These are phyloP conservation scores for Drosophila pallidifrons DNA, from an alignment of 1,140 invertebrate species.

Conservation along the genomic window DNA sequence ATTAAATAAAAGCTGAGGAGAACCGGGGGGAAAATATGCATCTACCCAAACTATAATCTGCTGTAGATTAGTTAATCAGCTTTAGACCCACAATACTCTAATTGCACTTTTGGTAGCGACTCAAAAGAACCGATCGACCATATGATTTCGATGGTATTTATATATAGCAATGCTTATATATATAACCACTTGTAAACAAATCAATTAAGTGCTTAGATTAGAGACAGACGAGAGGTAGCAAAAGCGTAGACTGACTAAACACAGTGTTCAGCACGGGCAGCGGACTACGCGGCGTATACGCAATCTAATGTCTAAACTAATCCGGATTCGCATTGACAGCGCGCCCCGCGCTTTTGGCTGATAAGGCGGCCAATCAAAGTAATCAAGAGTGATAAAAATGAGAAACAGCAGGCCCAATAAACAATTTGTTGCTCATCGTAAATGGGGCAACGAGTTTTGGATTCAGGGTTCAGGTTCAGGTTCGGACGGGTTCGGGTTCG, in stretches of 20 bases:
- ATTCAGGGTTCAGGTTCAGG: background rate
- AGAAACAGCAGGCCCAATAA: conserved; percentile 9
- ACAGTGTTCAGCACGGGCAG: background rate
- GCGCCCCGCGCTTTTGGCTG: background rate
- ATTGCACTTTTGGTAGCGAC: background rate
- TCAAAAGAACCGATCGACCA: background rate
- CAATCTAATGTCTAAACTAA: conserved; percentile 25
- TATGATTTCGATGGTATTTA: conserved; percentile 4
- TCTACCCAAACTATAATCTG: background rate
- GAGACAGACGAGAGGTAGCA: background rate
- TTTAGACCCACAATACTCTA: background rate
- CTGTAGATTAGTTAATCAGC: background rate
- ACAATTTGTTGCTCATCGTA: conserved; percentile 15
- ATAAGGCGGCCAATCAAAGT: conserved; percentile 36
- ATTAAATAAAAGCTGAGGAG: background rate
- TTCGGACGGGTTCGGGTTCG: background rate
- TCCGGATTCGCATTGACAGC: conserved; percentile 30
- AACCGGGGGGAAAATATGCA: too few relatives aligned
- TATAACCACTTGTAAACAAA: conserved; percentile 16
- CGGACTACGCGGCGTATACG: background rate
- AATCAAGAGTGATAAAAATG: conserved; percentile 33
- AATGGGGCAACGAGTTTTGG: background rate
- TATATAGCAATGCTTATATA: background rate
- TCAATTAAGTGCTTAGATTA: conserved; percentile 12
- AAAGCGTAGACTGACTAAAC: conserved; percentile 1